phyloP scores from a whole-genome alignment of 2,888 invertebrate species.

The Machimus rusticus region DNA sequence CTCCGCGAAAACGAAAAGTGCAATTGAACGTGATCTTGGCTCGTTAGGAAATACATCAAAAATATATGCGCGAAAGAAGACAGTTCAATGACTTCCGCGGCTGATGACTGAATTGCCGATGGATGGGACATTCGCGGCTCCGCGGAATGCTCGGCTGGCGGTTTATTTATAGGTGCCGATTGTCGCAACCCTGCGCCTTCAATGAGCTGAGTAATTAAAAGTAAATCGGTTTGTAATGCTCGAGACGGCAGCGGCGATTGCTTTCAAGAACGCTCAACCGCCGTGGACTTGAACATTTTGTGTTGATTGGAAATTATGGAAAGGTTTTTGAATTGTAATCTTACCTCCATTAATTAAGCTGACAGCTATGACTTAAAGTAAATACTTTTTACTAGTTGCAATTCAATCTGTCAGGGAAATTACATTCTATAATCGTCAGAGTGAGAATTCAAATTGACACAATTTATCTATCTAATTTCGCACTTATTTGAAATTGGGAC shows the following conservation, averaged over 20 bases:
- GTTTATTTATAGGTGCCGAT: conserved; percentile 11
- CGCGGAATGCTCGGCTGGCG: not conserved
- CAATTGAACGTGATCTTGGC: conserved; percentile 39
- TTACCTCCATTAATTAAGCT: not conserved
- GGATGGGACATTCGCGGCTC: not conserved
- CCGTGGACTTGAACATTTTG: not conserved
- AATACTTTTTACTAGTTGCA: not conserved
- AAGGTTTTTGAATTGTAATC: not conserved
- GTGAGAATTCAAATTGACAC: not conserved
- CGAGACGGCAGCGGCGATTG: not conserved
- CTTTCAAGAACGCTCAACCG: not conserved
- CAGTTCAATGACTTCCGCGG: conserved; percentile 30
- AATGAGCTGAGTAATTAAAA: conserved; percentile 1
- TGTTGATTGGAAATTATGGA: not conserved
- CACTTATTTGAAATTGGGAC: too few species aligned
- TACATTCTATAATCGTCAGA: not conserved
- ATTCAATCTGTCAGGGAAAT: not conserved
- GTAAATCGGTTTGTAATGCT: not conserved
- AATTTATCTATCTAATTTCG: too few species aligned
- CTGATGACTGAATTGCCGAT: not conserved
- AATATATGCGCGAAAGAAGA: conserved; percentile 19
- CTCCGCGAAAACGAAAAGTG: conserved; percentile 29
- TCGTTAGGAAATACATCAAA: conserved; percentile 32
- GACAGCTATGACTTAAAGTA: not conserved
- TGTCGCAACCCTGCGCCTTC: not conserved